Conservation (phyloP, 2,797 vertebrate species). For the Dallia pectoralis region DNA sequence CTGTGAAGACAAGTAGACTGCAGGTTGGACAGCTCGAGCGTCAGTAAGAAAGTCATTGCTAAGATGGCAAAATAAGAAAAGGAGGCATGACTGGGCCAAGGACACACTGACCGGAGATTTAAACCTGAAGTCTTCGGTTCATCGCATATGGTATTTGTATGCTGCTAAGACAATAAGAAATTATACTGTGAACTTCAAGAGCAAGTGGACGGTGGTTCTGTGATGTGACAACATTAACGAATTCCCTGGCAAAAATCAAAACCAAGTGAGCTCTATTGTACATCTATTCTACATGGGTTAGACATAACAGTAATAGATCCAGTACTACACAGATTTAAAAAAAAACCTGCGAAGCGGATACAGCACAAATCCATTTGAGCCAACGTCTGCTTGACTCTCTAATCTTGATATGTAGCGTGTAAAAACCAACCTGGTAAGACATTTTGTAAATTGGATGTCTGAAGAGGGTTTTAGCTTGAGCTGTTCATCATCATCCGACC, state of each 20-base stretch:
- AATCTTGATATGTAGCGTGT: background rate
- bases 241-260: background rate
- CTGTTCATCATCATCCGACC: conserved; percentile 1
- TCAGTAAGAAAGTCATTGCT: too few species aligned
- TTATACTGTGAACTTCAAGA: too few species aligned
- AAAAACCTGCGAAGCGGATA: background rate
- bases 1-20: too few species aligned
- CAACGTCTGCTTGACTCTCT: background rate
- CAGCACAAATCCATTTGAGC: background rate
- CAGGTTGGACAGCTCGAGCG: too few species aligned
- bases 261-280: background rate
- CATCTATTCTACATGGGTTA: too few species aligned
- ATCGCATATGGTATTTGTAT: too few species aligned
- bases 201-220: background rate
- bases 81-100: too few species aligned
- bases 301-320: too few species aligned
- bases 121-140: too few species aligned
- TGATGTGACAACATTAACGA: background rate
- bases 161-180: too few species aligned
- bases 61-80: too few species aligned
- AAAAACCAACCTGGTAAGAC: background rate
- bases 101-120: too few species aligned
- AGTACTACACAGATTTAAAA: background rate
- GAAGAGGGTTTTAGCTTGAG: background rate
- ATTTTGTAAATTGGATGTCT: conserved; percentile 3